Evolutionary conservation across 2,888 invertebrate species (phyloP).

Genomic region (Andrena dorsata): DNA sequence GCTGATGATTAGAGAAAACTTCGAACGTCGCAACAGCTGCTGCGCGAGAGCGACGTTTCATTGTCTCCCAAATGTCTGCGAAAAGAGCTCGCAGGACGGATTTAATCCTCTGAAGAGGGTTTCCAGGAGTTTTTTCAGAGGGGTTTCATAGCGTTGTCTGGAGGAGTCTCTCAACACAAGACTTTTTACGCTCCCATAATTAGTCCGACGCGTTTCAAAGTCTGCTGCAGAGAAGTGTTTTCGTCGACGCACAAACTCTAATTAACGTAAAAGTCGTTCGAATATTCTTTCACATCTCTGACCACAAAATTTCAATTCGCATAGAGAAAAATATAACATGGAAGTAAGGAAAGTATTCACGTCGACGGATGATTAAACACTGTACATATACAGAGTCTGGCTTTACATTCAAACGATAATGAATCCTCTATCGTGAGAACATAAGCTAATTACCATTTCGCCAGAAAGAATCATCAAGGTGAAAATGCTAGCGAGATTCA

Average conservation of each 20-base stretch:
- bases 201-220: conserved; percentile 10
- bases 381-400: background rate
- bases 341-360: background rate
- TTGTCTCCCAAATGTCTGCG: background rate
- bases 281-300: background rate
- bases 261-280: conserved; percentile 11
- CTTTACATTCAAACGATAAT: background rate
- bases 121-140: background rate
- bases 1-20: too few relatives aligned
- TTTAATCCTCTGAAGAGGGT: conserved; percentile 15
- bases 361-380: background rate
- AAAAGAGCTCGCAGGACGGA: conserved; percentile 3
- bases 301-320: background rate
- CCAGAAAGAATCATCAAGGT: background rate
- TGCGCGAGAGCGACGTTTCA: too few relatives aligned
- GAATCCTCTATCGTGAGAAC: conserved; percentile 8
- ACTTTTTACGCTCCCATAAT: conserved; percentile 24
- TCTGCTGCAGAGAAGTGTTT: background rate
- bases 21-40: too few relatives aligned
- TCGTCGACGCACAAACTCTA: conserved; percentile 7
- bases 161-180: conserved; percentile 8
- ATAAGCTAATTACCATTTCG: background rate
- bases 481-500: background rate
- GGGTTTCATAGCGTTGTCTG: conserved; percentile 12
- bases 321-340: too few relatives aligned